These are phyloP conservation scores for Probaryconus sp. DNA, from an alignment of 1,140 invertebrate species.

Conservation along the genomic window DNA sequence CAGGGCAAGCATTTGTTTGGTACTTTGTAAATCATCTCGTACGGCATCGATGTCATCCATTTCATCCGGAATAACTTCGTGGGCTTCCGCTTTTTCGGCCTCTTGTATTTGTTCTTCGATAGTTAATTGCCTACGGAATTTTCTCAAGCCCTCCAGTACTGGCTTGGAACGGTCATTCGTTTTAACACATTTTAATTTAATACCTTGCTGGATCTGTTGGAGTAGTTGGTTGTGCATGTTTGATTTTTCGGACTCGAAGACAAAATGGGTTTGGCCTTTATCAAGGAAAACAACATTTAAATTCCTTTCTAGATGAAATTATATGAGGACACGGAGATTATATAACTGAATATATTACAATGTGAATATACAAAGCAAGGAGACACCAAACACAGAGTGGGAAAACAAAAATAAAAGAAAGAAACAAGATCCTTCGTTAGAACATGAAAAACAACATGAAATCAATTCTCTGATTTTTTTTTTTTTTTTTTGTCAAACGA, in stretches of 20 bases:
- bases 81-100: conserved; percentile 78
- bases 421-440: no score
- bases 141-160: conserved; percentile 88
- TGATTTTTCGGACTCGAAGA: conserved; percentile 92
- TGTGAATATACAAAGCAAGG: no score
- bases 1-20: conserved; percentile 92
- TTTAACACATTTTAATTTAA: conserved; percentile 86
- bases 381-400: no score
- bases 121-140: conserved; percentile 91
- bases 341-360: no score
- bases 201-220: conserved; percentile 88
- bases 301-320: no score
- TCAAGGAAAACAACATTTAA: conserved; percentile 41
- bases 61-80: conserved; percentile 85
- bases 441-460: no score
- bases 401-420: no score
- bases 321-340: no score
- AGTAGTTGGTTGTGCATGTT: conserved; percentile 90
- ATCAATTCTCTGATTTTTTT: no score
- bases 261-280: conserved; percentile 83
- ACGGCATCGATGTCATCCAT: conserved; percentile 94
- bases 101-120: conserved; percentile 92
- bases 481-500: no score
- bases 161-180: conserved; percentile 93
- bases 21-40: conserved; percentile 93